Evolutionary conservation across 2,797 vertebrate genomes (phyloP).

Genomic region (Microchirus variegatus): DNA sequence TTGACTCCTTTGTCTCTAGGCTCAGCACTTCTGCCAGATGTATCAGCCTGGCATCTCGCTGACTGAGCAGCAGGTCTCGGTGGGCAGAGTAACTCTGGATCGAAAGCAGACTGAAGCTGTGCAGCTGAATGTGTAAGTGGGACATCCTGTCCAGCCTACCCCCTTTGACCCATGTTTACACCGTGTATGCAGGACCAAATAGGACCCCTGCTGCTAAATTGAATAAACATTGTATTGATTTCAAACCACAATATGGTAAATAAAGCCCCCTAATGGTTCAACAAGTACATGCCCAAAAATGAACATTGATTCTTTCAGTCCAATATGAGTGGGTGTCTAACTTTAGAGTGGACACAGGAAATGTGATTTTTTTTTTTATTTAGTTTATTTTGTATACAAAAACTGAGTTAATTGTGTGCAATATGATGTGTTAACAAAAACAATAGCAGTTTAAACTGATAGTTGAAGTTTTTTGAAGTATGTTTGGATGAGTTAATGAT

Average conservation of each 20-base stretch:
- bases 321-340: slow-evolving; percentile 14
- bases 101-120: slow-evolving; percentile 85
- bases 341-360: slow-evolving; percentile 7
- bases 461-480: too few relatives aligned
- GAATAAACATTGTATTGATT: slow-evolving; percentile 73
- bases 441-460: too few relatives aligned
- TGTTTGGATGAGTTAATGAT: too few relatives aligned
- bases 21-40: slow-evolving; percentile 90
- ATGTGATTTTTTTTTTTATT: slow-evolving; percentile 1
- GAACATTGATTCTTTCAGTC: slow-evolving; percentile 46
- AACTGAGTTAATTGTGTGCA: not conserved
- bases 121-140: slow-evolving; percentile 84
- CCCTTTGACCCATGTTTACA: slow-evolving; percentile 35
- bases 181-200: slow-evolving; percentile 17
- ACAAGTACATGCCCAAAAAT: slow-evolving; percentile 41
- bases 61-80: slow-evolving; percentile 85
- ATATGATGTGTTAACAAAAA: too few relatives aligned
- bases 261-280: slow-evolving; percentile 43
- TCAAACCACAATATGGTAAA: slow-evolving; percentile 48
- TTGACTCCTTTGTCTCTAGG: slow-evolving; percentile 71
- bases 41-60: slow-evolving; percentile 90
- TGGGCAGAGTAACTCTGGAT: slow-evolving; percentile 86
- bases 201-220: slow-evolving; percentile 55
- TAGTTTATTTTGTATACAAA: not conserved
- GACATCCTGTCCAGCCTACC: slow-evolving; percentile 9